Evolutionary conservation across 2,797 vertebrate genomes (phyloP).

Genomic region (Danio tinwini): DNA sequence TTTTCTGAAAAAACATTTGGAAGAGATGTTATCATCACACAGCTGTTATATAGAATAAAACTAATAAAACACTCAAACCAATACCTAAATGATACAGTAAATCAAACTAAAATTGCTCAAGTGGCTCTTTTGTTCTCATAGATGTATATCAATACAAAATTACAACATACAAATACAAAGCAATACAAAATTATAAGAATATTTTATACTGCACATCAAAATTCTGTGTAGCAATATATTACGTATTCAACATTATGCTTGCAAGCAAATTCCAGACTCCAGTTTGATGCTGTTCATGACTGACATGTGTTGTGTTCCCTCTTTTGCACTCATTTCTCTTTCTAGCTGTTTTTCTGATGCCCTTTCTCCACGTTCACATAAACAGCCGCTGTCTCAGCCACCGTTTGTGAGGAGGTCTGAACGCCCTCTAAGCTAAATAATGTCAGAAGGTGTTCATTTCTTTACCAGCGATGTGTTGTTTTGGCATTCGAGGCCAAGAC

Average conservation of each 20-base stretch:
- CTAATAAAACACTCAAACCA: too few species aligned
- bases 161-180: background rate
- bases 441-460: constrained; percentile 78
- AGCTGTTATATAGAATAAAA: too few species aligned
- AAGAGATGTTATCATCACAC: too few species aligned
- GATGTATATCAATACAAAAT: background rate
- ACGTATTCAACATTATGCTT: background rate
- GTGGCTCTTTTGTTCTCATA: too few species aligned
- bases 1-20: too few species aligned
- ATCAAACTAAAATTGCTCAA: too few species aligned
- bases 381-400: constrained; percentile 74
- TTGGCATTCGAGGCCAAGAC: constrained; percentile 72
- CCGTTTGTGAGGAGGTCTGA: constrained; percentile 68
- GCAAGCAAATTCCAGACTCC: constrained; percentile 15
- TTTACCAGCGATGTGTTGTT: constrained; percentile 68
- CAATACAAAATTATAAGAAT: constrained; percentile 11
- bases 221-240: background rate
- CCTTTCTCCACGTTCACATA: constrained; percentile 64
- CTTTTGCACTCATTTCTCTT: constrained; percentile 15
- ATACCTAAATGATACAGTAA: too few species aligned
- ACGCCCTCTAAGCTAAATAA: constrained; percentile 81
- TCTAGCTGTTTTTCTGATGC: constrained; percentile 7
- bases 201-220: constrained; percentile 7
- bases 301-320: constrained; percentile 11
- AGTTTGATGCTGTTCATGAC: constrained; percentile 27